phyloP scores from a whole-genome alignment of 92 coral and sea anemone genomes.

The Epizoanthus scotinus region DNA sequence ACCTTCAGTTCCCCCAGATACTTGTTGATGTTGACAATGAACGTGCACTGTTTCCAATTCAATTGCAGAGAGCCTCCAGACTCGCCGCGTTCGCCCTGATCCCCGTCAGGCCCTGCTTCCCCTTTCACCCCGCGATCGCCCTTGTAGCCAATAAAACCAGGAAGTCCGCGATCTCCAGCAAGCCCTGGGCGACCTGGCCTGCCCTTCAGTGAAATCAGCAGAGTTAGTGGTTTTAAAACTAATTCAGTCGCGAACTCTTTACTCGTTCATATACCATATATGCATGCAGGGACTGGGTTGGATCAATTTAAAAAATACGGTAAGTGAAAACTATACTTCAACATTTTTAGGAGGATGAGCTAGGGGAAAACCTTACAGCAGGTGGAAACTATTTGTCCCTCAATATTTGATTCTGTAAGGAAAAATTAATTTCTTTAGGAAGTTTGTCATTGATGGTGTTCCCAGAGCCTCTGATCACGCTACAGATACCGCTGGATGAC shows the following conservation, averaged over 20 bases:
- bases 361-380: too few relatives aligned
- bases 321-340: too few relatives aligned
- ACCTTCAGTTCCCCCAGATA: slow-evolving; percentile 59
- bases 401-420: too few relatives aligned
- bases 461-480: too few relatives aligned
- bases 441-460: too few relatives aligned
- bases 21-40: slow-evolving; percentile 60
- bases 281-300: not conserved
- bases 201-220: not conserved
- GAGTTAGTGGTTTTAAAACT: not conserved
- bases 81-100: slow-evolving; percentile 47
- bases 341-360: too few relatives aligned
- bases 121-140: slow-evolving; percentile 56
- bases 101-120: slow-evolving; percentile 49
- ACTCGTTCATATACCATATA: not conserved
- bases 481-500: too few relatives aligned
- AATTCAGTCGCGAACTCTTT: not conserved
- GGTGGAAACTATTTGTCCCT: too few relatives aligned
- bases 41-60: slow-evolving; percentile 82
- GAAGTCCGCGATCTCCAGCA: slow-evolving; percentile 42
- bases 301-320: not conserved
- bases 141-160: slow-evolving; percentile 36
- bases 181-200: slow-evolving; percentile 36
- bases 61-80: slow-evolving; percentile 41
- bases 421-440: too few relatives aligned